These are phyloP conservation scores for Lasioglossum morio DNA, from an alignment of 2,888 invertebrate species.

Conservation along the genomic window DNA sequence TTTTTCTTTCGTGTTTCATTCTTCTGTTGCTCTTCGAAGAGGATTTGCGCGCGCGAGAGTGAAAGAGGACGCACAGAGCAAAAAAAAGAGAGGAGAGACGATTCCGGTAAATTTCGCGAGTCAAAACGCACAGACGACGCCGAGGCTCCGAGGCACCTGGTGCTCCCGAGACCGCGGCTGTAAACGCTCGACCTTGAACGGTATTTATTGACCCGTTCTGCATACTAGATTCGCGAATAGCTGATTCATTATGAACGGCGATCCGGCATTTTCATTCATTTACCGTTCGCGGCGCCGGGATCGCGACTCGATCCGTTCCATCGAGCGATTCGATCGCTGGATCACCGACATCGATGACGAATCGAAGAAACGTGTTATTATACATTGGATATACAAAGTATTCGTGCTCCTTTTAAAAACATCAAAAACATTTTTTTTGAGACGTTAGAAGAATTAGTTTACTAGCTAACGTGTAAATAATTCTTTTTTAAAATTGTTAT, in stretches of 20 bases:
- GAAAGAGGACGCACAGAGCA: background rate
- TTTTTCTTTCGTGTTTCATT: background rate
- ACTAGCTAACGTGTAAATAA: too few relatives aligned
- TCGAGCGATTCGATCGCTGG: background rate
- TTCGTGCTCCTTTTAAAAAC: too few relatives aligned
- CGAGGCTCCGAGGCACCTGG: constrained; percentile 33
- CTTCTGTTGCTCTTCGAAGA: constrained; percentile 3
- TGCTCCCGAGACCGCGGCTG: constrained; percentile 30
- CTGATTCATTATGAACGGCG: constrained; percentile 66
- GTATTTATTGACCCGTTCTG: constrained; percentile 70
- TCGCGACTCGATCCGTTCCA: background rate
- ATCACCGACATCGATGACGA: background rate
- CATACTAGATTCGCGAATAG: constrained; percentile 69
- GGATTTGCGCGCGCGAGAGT: background rate
- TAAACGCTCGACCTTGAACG: constrained; percentile 64
- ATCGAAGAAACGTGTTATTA: background rate
- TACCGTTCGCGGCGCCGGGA: constrained; percentile 23
- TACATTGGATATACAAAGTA: too few relatives aligned
- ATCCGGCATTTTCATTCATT: constrained; percentile 63
- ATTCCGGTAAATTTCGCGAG: constrained; percentile 12
- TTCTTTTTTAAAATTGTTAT: too few relatives aligned
- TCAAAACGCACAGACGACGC: constrained; percentile 16
- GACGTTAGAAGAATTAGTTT: too few relatives aligned
- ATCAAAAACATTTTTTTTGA: too few relatives aligned
- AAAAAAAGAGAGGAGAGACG: background rate